A percentile compares a stretch with the other conserved stretches of the same genome.
Conservation (phyloP, 1,140 invertebrate genomes). For the Drosophila ogumai region DNA sequence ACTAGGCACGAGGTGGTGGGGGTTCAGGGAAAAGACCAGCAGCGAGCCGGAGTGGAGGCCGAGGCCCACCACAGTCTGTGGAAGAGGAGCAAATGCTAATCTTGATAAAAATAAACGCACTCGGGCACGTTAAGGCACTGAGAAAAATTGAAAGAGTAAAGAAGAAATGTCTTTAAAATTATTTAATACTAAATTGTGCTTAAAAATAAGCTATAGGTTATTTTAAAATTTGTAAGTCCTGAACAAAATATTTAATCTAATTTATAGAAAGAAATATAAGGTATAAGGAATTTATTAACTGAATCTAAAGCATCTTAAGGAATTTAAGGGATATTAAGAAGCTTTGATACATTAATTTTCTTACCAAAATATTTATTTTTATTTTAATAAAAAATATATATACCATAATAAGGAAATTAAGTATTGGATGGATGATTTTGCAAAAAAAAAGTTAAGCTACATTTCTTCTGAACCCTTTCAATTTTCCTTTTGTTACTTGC, state of each 20-base stretch:
- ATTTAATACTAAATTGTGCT: not conserved
- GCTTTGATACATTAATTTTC: no score
- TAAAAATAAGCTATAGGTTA: fast-evolving
- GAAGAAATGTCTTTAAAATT: not conserved
- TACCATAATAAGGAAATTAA: no score
- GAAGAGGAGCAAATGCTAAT: slow-evolving; percentile 71
- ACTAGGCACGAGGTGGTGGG: no score
- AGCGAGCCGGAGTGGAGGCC: slow-evolving; percentile 5
- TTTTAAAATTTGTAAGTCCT: not conserved
- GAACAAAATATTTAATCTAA: not conserved
- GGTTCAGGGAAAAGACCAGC: slow-evolving; percentile 1
- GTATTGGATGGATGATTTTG: no score
- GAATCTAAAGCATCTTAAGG: no score
- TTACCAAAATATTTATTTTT: no score
- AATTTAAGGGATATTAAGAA: no score
- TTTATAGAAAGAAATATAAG: not conserved
- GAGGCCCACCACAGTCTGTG: slow-evolving; percentile 11
- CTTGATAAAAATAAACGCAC: slow-evolving; percentile 82
- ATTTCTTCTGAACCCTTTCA: no score
- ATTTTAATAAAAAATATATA: no score
- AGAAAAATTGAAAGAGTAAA: slow-evolving; percentile 10
- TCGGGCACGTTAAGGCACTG: slow-evolving; percentile 66
- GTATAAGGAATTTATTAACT: not conserved
- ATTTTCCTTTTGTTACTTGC: not conserved
- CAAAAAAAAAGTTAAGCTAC: no score